Percentiles rank a stretch among this genome's conserved stretches.
Conservation (phyloP, 2,113 vertebrate species). For the Bothrops jararaca region DNA sequence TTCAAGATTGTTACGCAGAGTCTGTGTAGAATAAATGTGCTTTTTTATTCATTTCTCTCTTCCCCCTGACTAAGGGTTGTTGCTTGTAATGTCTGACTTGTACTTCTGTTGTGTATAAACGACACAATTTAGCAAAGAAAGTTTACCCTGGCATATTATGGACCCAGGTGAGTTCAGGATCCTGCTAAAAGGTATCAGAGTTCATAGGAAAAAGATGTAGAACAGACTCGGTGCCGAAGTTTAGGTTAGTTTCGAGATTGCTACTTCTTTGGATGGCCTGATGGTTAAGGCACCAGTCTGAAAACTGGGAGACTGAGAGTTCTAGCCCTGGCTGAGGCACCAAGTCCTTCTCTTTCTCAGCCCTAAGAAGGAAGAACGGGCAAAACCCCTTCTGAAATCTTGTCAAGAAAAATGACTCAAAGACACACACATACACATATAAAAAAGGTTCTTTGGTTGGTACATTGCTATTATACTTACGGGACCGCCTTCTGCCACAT, state of each 20-base stretch:
- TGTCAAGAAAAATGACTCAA: neutral
- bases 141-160: neutral
- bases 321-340: neutral
- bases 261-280: neutral
- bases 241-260: neutral
- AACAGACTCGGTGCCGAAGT: neutral
- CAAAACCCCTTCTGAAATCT: neutral
- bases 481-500: too few species aligned
- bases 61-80: neutral
- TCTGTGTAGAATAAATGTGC: neutral
- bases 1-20: neutral
- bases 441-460: neutral
- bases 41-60: neutral
- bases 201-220: neutral
- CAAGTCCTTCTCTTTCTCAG: neutral
- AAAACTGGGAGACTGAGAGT: neutral
- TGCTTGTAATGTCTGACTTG: neutral
- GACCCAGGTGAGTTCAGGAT: neutral
- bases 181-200: neutral
- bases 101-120: neutral
- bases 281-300: neutral
- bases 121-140: neutral
- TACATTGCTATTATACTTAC: neutral
- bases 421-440: neutral
- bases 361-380: neutral